Conservation (phyloP, 2,797 vertebrate genomes). For the Propithecus deckenii region DNA sequence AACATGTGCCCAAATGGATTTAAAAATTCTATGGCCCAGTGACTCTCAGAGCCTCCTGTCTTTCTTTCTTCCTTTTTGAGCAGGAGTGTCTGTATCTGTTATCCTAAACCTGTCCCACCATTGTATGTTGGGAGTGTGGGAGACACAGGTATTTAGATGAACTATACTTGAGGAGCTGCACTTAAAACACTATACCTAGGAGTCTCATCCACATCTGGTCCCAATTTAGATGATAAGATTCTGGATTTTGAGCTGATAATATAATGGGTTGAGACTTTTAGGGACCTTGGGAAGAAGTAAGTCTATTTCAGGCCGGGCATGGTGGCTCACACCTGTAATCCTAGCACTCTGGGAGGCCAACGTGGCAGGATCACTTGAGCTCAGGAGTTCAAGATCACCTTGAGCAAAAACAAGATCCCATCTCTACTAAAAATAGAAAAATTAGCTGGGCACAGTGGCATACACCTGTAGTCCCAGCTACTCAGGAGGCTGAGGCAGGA, state of each 20-base stretch:
- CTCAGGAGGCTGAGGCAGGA: not conserved
- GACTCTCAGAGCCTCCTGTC: not conserved
- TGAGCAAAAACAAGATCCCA: not conserved
- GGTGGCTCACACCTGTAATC: not conserved
- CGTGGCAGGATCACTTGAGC: too few species aligned
- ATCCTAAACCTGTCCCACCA: not conserved
- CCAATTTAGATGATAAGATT: not conserved
- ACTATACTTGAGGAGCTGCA: not conserved
- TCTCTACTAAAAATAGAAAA: not conserved
- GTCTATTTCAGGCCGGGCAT: not conserved
- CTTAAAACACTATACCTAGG: not conserved
- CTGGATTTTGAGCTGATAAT: not conserved
- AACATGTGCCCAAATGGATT: not conserved
- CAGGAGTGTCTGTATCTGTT: not conserved
- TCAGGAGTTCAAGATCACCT: not conserved
- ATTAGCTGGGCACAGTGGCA: not conserved
- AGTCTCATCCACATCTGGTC: not conserved
- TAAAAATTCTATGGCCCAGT: not conserved
- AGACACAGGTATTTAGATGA: not conserved
- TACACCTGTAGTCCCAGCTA: not conserved
- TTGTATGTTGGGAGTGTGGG: not conserved
- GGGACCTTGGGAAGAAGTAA: not conserved
- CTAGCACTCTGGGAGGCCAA: not conserved
- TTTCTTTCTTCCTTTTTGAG: slow-evolving; percentile 1
- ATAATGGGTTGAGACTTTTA: not conserved